Conservation (phyloP, 2,113 vertebrate genomes). For the Grus americana region DNA sequence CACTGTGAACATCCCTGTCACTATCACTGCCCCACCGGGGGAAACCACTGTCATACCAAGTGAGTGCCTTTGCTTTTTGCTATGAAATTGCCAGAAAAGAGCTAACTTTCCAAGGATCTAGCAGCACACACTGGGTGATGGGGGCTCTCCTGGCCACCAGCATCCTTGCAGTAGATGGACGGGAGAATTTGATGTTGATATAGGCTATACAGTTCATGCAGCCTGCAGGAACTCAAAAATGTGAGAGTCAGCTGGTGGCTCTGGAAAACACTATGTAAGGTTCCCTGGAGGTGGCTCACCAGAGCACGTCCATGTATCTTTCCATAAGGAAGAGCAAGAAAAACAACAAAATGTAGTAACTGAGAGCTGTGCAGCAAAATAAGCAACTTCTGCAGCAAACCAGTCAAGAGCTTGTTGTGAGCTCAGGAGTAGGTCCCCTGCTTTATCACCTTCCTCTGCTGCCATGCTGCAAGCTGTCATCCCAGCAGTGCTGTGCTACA, state of each 20-base stretch:
- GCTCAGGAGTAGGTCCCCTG: not conserved
- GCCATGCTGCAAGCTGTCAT: not conserved
- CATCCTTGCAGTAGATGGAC: not conserved
- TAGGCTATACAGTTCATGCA: not conserved
- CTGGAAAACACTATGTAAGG: not conserved
- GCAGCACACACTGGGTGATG: rapidly evolving
- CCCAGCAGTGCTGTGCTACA: rapidly evolving
- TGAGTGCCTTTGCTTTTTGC: slow-evolving; percentile 70
- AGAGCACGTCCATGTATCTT: not conserved
- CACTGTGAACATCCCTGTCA: slow-evolving; percentile 81
- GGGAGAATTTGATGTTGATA: not conserved
- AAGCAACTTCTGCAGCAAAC: not conserved
- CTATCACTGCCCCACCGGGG: slow-evolving; percentile 81
- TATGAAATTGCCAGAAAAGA: not conserved
- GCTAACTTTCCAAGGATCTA: not conserved
- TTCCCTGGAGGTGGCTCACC: not conserved
- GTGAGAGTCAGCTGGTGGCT: not conserved
- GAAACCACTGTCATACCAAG: slow-evolving; percentile 85
- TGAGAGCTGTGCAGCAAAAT: not conserved
- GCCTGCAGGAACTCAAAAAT: not conserved
- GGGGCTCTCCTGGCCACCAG: not conserved
- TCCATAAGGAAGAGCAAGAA: not conserved
- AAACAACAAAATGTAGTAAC: not conserved
- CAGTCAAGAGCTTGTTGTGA: not conserved
- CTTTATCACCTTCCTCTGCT: not conserved